Evolutionary conservation across 2,797 vertebrate species (phyloP), one percentile per base, ranked within the genome.

Genomic region (Eospalax fontanierii): DNA sequence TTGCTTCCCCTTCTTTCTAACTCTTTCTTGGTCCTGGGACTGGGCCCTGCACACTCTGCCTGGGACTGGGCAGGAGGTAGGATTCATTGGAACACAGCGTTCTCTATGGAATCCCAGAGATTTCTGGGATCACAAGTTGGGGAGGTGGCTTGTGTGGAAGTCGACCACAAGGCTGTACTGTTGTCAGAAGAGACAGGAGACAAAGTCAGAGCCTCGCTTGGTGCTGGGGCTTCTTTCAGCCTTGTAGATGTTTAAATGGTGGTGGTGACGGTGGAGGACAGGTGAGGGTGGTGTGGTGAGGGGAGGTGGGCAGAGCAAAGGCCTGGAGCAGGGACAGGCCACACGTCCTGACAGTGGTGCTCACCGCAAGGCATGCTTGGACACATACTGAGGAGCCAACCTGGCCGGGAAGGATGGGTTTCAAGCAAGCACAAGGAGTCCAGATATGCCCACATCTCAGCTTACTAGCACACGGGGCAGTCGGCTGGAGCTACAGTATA

Each of bases 351-450:
- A 91, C 89, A 74, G 89, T 75, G n/a, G 95, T 35, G 50, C 93
- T 97, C 91, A 90, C 95, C 90, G 97, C 94, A 83, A 96, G 24
- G 95, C 92, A 93, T 91, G 97, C 94, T 95, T 59, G 94, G 96
- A 96, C 94, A 93, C 90, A 88, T 89, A 97, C 94, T 92, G 46
- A 76, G 97, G 40, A 80, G 96, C 97, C 98, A 95, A 66, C 95
- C 96, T 96, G 93, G 46, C 63, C 15, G 70, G 96, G 95, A 90
- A 97, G 95, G 90, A 94, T 95, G 91, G 97, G 84, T 97, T 97
- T 97, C 61, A 87, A 80, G 96, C 97, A 97, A 98, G 97, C 96
- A 97, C 89, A 4, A 97, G 97, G 96, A 96, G 92, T 89, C 97
- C 96, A 26, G 26, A 74, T 86, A 54, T 33, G 10, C 26, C 81